These are phyloP conservation scores for Eumaeus atala DNA, from an alignment of 1,140 invertebrate genomes.

Conservation along the genomic window DNA sequence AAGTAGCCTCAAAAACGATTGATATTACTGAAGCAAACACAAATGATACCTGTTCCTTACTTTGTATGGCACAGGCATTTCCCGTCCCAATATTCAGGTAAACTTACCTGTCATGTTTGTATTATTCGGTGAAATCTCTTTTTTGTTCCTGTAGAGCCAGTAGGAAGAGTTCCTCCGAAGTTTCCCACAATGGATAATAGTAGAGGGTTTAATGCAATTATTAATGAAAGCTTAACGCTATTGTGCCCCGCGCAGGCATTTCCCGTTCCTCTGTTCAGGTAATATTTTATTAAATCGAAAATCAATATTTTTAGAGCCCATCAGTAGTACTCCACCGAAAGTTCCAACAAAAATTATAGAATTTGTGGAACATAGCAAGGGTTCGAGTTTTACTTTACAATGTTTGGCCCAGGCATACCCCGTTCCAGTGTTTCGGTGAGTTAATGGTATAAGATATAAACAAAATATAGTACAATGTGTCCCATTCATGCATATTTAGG, in stretches of 20 bases:
- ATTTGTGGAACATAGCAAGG: constrained; percentile 56
- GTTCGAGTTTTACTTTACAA: constrained; percentile 75
- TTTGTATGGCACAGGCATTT: constrained; percentile 84
- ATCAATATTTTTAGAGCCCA: constrained; percentile 72
- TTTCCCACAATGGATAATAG: constrained; percentile 80
- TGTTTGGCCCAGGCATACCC: constrained; percentile 81
- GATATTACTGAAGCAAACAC: constrained; percentile 54
- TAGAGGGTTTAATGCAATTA: constrained; percentile 72
- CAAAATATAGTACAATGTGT: not conserved
- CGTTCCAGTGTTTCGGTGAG: constrained; percentile 78
- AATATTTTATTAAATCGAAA: constrained; percentile 32
- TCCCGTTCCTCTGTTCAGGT: constrained; percentile 79
- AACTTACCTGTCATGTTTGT: constrained; percentile 21
- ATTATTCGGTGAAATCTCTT: constrained; percentile 19
- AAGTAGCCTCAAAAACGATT: constrained; percentile 74
- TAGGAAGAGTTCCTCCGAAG: constrained; percentile 79
- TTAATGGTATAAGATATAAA: constrained; percentile 19
- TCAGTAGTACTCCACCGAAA: constrained; percentile 74
- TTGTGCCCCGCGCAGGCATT: constrained; percentile 80
- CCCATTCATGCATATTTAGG: not conserved
- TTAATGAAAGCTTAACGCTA: constrained; percentile 71
- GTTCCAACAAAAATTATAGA: constrained; percentile 75
- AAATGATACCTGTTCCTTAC: constrained; percentile 73
- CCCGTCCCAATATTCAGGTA: constrained; percentile 82
- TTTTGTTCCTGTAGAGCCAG: constrained; percentile 56